Percentiles rank a stretch among this genome's conserved stretches.
Conservation (phyloP, 2,888 invertebrate genomes). For the Agrotis puta region DNA sequence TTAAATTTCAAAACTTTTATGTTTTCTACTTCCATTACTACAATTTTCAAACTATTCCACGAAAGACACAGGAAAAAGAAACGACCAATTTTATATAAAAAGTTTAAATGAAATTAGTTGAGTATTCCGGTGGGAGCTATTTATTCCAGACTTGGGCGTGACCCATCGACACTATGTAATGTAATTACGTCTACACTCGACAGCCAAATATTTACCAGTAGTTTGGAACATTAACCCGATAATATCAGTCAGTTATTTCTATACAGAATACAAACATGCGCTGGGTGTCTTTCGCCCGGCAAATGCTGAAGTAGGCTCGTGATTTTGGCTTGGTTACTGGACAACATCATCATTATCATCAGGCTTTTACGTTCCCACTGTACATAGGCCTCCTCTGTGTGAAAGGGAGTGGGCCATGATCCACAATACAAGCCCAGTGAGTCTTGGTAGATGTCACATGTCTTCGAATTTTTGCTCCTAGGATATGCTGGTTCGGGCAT, state of each 20-base stretch:
- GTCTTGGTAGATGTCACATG: no score
- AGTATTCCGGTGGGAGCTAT: slow-evolving; percentile 16
- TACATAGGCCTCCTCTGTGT: no score
- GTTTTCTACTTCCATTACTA: not conserved
- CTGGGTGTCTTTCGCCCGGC: no score
- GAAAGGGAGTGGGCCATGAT: no score
- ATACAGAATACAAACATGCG: not conserved
- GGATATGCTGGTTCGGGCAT: no score
- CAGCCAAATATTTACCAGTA: slow-evolving; percentile 24
- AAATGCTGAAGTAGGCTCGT: no score
- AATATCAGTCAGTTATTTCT: not conserved
- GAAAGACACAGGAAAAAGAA: not conserved
- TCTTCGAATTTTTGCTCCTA: no score
- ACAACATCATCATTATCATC: no score
- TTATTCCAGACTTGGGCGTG: slow-evolving; percentile 41
- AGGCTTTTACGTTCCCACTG: no score
- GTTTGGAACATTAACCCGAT: slow-evolving; percentile 7
- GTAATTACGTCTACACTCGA: slow-evolving; percentile 33
- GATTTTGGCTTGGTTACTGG: no score
- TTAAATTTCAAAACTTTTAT: not conserved
- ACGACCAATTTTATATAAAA: slow-evolving; percentile 13
- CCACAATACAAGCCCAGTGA: no score
- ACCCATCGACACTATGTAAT: slow-evolving; percentile 11
- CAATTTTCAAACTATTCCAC: not conserved
- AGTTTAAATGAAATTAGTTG: slow-evolving; percentile 36